phyloP scores from a whole-genome alignment of 35 echinoderm and acorn worm species.

The Apostichopus japonicus region DNA sequence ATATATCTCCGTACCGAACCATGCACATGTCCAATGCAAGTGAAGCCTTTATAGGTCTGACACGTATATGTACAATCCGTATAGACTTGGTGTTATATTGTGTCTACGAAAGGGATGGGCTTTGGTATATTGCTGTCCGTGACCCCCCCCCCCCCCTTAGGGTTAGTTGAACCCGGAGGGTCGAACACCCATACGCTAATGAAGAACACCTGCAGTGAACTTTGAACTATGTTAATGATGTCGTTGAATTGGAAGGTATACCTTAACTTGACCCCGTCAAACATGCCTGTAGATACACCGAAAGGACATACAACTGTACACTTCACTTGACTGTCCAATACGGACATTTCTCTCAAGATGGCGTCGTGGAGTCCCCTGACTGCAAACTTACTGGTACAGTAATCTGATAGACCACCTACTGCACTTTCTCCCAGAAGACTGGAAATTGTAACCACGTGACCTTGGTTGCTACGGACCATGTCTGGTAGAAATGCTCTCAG shows the following conservation, averaged over 20 bases:
- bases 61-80: too few relatives aligned
- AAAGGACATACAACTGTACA: conserved; percentile 86
- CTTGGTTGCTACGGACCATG: conserved; percentile 76
- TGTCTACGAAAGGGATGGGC: too few relatives aligned
- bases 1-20: too few relatives aligned
- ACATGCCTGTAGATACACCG: conserved; percentile 86
- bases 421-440: conserved; percentile 59
- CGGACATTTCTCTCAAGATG: conserved; percentile 47
- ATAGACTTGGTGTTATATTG: too few relatives aligned
- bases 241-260: neutral
- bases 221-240: too few relatives aligned
- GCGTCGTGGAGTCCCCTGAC: conserved; percentile 74
- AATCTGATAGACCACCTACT: conserved; percentile 69
- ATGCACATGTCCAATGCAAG: too few relatives aligned
- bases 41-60: too few relatives aligned
- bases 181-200: too few relatives aligned
- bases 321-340: conserved; percentile 54
- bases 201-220: too few relatives aligned
- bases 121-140: too few relatives aligned
- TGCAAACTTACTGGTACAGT: conserved; percentile 85
- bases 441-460: conserved; percentile 86
- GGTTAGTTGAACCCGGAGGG: too few relatives aligned
- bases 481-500: conserved; percentile 83
- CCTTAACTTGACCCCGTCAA: conserved; percentile 65
- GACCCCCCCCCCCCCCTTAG: too few relatives aligned